Conservation (phyloP, 2,888 invertebrate species). For the Pollenia labialis region DNA sequence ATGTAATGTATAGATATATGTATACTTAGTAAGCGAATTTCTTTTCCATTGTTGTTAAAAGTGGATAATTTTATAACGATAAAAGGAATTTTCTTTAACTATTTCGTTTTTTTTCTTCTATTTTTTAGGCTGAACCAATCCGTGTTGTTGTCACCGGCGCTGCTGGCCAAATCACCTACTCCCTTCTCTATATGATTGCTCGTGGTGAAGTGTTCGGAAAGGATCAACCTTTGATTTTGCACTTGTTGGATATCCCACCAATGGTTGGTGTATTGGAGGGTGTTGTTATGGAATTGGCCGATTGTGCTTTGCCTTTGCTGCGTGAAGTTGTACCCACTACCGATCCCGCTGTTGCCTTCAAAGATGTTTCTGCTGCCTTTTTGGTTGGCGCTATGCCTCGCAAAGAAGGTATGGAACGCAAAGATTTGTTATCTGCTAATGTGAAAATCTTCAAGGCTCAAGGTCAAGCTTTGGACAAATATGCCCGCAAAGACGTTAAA, state of each 20-base stretch:
- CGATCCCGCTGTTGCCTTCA: constrained; percentile 96
- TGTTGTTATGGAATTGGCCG: constrained; percentile 98
- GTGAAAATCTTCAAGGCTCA: constrained; percentile 99
- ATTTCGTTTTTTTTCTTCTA: neutral
- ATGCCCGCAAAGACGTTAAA: constrained; percentile 96
- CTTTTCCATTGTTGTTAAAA: too few species aligned
- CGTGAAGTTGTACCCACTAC: constrained; percentile 93
- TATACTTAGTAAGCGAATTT: too few species aligned
- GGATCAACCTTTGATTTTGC: constrained; percentile 93
- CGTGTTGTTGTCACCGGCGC: constrained; percentile 98
- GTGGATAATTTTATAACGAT: neutral
- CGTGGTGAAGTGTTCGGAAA: constrained; percentile 98
- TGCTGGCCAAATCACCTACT: constrained; percentile 99
- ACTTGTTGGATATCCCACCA: constrained; percentile 96
- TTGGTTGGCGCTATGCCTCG: constrained; percentile 99
- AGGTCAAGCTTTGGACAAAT: constrained; percentile 95
- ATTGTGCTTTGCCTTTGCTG: constrained; percentile 96
- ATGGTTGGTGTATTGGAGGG: constrained; percentile 99
- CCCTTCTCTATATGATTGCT: constrained; percentile 96
- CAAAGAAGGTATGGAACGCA: constrained; percentile 98
- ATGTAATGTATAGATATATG: too few species aligned
- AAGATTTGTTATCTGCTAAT: constrained; percentile 98
- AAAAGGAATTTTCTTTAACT: neutral
- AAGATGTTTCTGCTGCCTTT: constrained; percentile 97
- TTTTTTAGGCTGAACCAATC: constrained; percentile 91